Evolutionary conservation across 2,113 vertebrate genomes (phyloP).

Genomic region (Pygoscelis adeliae): DNA sequence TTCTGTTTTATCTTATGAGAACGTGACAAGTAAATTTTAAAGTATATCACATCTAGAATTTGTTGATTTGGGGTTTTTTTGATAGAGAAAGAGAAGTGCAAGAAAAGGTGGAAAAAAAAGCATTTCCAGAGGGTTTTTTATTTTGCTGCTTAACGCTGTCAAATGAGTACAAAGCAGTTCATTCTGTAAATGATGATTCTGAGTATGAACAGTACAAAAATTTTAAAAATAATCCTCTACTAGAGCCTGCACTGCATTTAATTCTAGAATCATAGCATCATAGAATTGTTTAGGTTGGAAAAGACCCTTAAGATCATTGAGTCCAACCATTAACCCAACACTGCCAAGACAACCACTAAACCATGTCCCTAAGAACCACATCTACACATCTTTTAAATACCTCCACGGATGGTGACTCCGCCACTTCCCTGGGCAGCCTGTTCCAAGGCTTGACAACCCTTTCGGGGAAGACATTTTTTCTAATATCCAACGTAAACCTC

Average conservation of each 20-base stretch:
- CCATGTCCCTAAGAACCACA: too few species aligned
- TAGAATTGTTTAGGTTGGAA: too few species aligned
- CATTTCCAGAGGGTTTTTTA: neutral
- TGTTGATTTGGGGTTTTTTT: neutral
- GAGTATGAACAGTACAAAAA: neutral
- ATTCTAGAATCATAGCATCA: neutral
- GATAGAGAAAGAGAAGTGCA: neutral
- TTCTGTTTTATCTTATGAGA: neutral
- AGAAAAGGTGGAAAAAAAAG: neutral
- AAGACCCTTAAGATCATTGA: too few species aligned
- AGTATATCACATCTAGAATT: neutral
- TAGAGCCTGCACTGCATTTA: neutral
- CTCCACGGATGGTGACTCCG: too few species aligned
- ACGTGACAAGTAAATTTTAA: neutral
- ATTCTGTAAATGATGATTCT: neutral
- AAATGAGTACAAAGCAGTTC: neutral
- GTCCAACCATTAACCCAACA: too few species aligned
- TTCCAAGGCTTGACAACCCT: too few species aligned
- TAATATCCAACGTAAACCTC: too few species aligned
- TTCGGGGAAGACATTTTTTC: too few species aligned
- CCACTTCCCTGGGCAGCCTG: too few species aligned
- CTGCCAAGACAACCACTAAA: too few species aligned
- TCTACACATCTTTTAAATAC: too few species aligned
- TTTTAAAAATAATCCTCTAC: conserved; percentile 5
- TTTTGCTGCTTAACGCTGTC: neutral